These are phyloP conservation scores for Alligator sinensis DNA, from an alignment of 2,113 vertebrate genomes.

Conservation along the genomic window DNA sequence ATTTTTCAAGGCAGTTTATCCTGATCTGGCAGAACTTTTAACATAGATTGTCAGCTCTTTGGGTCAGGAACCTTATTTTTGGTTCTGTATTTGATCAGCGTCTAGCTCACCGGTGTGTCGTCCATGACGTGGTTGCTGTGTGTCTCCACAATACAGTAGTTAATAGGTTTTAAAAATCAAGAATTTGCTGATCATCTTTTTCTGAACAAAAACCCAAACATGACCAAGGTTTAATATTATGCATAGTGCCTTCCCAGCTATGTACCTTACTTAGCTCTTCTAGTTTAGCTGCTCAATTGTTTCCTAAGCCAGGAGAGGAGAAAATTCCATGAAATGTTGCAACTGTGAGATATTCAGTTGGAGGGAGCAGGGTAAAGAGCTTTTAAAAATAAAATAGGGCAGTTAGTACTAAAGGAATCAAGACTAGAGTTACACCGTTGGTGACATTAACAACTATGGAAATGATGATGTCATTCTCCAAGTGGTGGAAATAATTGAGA, in stretches of 20 bases:
- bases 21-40: background rate
- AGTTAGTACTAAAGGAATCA: slow-evolving; percentile 61
- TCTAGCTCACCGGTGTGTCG: background rate
- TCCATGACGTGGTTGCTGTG: rapidly evolving
- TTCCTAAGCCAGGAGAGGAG: background rate
- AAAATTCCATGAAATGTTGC: background rate
- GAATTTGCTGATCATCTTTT: background rate
- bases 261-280: background rate
- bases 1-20: background rate
- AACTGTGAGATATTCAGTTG: background rate
- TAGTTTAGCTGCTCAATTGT: background rate
- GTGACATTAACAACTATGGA: slow-evolving; percentile 50
- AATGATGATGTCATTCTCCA: slow-evolving; percentile 42
- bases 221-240: background rate
- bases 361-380: background rate
- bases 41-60: background rate
- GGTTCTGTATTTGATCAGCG: background rate
- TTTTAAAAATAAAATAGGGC: slow-evolving; percentile 40
- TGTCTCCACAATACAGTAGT: background rate
- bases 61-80: background rate
- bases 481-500: background rate
- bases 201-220: background rate
- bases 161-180: background rate
- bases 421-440: slow-evolving; percentile 3
- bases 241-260: background rate